Conservation (phyloP, 2,888 invertebrate genomes). For the Nemurella pictetii region DNA sequence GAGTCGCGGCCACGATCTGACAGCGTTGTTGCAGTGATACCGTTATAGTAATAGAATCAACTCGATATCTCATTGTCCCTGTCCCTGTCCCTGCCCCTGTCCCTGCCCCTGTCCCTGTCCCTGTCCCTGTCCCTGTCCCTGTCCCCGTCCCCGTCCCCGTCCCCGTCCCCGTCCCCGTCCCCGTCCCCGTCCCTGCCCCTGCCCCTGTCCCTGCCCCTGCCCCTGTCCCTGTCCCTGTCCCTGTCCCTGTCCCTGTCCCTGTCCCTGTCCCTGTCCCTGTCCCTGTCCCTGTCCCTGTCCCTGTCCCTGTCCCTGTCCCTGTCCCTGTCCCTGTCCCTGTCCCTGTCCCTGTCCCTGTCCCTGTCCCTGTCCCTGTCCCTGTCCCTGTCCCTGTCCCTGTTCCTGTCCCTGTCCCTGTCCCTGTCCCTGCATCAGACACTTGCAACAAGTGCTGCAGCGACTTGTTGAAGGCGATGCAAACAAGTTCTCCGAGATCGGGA, state of each 20-base stretch:
- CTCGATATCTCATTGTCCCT: background rate
- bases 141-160: conserved; percentile 32
- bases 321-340: conserved; percentile 36
- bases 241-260: conserved; percentile 33
- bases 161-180: conserved; percentile 14
- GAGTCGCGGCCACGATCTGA: no score
- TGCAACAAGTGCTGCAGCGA: no score
- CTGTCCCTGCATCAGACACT: no score
- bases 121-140: conserved; percentile 30
- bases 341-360: conserved; percentile 22
- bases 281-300: conserved; percentile 30
- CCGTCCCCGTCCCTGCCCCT: conserved; percentile 31
- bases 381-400: no score
- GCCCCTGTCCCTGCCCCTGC: conserved; percentile 32
- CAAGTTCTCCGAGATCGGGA: no score
- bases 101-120: conserved; percentile 21
- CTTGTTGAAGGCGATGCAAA: no score
- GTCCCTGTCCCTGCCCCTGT: no score
- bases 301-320: conserved; percentile 25
- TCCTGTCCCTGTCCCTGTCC: no score
- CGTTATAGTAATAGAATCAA: no score
- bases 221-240: conserved; percentile 29
- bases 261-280: conserved; percentile 31
- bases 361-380: no score
- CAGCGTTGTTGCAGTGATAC: no score